Base-by-base conservation (phyloP, 1,140 invertebrate species). In the Drosophila bocqueti region DNA sequence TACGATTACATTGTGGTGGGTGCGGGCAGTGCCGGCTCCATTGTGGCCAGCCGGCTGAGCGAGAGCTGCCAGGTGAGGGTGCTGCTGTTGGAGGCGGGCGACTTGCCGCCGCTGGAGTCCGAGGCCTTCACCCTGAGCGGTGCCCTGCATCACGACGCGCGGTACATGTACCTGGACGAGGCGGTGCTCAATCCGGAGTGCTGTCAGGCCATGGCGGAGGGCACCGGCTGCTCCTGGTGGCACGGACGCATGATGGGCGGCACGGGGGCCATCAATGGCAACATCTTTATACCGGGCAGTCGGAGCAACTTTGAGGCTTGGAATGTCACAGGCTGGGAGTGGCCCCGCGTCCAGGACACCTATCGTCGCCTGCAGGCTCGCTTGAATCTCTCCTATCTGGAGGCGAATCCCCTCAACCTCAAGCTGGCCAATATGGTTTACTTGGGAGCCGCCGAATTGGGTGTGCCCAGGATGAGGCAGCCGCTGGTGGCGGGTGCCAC, bases 261-360 rank as follows among this genome's bases (percentile, higher is more conserved):
- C 21, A 95, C 94, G 3, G 95, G 95, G 15, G 94, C 94, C 10
- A 86, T 96, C 7, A 96, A 96, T 91, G 96, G 94, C n/a, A 96
- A 96, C 94, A 94, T 96, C 36, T 96, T 96, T 83, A 94, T 96
- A 0, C 93, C 96, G 40, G 96, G 96, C 2, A 95, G 96, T 91
- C 94, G 93, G 3, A 66, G 74, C 21, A 94, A 95, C 76, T 95
- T 93, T 62, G 92, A 94, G 54, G 81, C 86, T 49, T 97, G 97
- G 92, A 93, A 94, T 7, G 93, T 93, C 50, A 67, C 85, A 16
- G 94, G 95, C 16, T 97, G 96, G 96, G 93, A 93, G 18, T 96
- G 95, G 87, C 92, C 94, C 85, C 60, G 91, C 5, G 95, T 97
- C 81, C 93, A 96, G 13, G 96, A 96, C 95, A 31, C 67, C 7